Evolutionary conservation across 2,888 invertebrate genomes (phyloP), one percentile per base, ranked within the genome.

Genomic region (Cylloceria caligata): DNA sequence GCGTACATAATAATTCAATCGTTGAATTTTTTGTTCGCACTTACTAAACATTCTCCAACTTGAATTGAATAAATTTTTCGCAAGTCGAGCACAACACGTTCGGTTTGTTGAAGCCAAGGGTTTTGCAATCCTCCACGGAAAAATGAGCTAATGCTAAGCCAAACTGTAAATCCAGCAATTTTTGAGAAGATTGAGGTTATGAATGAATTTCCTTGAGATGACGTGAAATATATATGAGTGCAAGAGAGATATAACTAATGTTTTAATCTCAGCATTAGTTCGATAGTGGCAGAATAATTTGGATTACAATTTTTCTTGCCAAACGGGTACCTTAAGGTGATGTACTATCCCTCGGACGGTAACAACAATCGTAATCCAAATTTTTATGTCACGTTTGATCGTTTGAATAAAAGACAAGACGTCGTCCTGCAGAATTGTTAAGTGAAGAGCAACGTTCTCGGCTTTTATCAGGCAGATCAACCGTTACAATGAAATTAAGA

Each of bases 21-120:
- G 16, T 16, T 1, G 16, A 1, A n/a, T 0, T 3, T 2, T 9
- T 24, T 9, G 24, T 13, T 55, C 5, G 90, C 77, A 89, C 93
- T 92, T 93, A 95, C 95, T 92, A 93, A 84, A 97, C 93, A 73
- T 95, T 93, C 65, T 94, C 94, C 81, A 98, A 93, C 80, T 95
- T 94, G 92, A 96, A 98, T 90, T 97, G 96, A 80, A 95, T 95
- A 62, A 99, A 93, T 90, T 97, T 96, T 87, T 97, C 96, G 93
- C 99, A 99, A 3, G 97, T 97, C 9, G 97, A 97, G 92, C 99
- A 99, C 86, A 97, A 92, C 77, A 99, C 94, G 93, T 96, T 96
- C 21, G 96, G 95, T 93, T 97, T 97, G 81, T 96, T 96, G 88
- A 98, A 98, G 9, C 99, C 99, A 76, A 98, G 92, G 13, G 95